Conservation (phyloP, 37 sponge, comb jelly and placozoan species). For the Bolinopsis microptera region DNA sequence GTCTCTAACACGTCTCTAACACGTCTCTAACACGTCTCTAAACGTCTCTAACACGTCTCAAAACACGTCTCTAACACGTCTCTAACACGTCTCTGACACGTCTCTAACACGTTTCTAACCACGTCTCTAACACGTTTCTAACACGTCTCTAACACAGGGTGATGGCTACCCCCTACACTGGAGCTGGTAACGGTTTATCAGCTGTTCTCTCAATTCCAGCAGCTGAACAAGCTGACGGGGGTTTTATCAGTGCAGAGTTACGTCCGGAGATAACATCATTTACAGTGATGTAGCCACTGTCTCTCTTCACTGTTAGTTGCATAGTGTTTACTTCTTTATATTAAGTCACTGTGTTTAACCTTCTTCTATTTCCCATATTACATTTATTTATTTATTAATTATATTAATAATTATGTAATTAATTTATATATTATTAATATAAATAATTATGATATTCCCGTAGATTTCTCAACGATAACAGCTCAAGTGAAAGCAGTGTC, state of each 20-base stretch:
- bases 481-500: background rate
- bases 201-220: background rate
- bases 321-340: no score
- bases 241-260: background rate
- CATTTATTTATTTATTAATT: background rate
- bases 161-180: background rate
- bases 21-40: no score
- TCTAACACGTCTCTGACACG: no score
- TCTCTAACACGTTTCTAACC: no score
- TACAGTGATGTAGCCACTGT: slow-evolving; percentile 6
- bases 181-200: background rate
- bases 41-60: no score
- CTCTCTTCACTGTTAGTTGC: background rate
- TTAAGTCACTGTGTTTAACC: no score
- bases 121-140: no score
- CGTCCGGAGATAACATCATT: background rate
- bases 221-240: background rate
- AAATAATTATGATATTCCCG: background rate
- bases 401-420: background rate
- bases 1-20: no score
- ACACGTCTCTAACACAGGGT: no score
- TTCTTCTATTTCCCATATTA: no score
- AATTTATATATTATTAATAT: no score
- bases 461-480: background rate
- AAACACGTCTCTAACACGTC: no score